Evolutionary conservation across 2,113 vertebrate species (phyloP).

Genomic region (Nibea albiflora): DNA sequence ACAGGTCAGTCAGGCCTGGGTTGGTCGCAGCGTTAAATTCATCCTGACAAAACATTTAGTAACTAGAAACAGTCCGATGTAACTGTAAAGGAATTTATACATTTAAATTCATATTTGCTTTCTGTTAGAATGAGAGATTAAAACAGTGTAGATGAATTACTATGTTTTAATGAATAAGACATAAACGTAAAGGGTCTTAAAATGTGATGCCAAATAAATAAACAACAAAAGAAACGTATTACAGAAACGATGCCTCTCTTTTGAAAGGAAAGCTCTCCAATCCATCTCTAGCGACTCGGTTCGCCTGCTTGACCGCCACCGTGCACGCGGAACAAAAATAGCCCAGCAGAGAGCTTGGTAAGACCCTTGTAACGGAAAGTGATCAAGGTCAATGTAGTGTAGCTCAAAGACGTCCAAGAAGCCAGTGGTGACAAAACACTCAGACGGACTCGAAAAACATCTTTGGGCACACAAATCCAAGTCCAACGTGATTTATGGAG

Average conservation of each 20-base stretch:
- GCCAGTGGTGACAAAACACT: slow-evolving; percentile 13
- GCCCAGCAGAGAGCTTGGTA: slow-evolving; percentile 10
- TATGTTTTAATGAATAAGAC: neutral
- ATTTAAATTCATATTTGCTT: neutral
- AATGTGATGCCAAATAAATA: slow-evolving; percentile 37
- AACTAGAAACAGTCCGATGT: neutral
- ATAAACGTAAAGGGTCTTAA: neutral
- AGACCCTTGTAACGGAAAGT: slow-evolving; percentile 49
- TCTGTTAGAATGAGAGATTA: neutral
- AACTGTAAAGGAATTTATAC: neutral
- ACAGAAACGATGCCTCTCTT: slow-evolving; percentile 16
- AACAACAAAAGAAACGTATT: slow-evolving; percentile 33
- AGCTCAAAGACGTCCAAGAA: slow-evolving; percentile 23
- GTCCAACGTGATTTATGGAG: too few species aligned
- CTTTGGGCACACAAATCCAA: too few species aligned
- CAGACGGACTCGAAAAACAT: neutral
- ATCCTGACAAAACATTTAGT: slow-evolving; percentile 4
- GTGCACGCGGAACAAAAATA: slow-evolving; percentile 62
- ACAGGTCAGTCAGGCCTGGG: neutral
- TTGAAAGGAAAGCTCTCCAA: neutral
- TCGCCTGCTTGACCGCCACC: slow-evolving; percentile 53
- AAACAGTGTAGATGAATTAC: neutral
- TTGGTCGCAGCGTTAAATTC: neutral
- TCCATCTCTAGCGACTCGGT: slow-evolving; percentile 3
- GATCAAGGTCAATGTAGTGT: slow-evolving; percentile 54